Percentiles rank a stretch among this genome's conserved stretches.
Conservation (phyloP, 2,797 vertebrate species). For the Heliangelus exortis region DNA sequence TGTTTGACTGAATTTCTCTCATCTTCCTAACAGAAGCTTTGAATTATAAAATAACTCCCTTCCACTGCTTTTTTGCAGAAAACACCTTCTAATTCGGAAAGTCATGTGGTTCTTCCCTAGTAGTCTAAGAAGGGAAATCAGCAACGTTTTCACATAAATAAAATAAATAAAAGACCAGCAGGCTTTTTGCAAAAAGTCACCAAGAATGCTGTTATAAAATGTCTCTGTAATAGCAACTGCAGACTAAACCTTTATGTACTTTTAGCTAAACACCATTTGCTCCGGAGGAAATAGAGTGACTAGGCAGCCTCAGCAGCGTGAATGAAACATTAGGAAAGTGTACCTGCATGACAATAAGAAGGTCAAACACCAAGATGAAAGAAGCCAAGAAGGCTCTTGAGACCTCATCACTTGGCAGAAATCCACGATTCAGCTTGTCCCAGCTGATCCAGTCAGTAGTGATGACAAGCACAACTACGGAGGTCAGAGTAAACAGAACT, state of each 20-base stretch:
- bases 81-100: not conserved
- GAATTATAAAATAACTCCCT: not conserved
- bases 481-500: conserved; percentile 93
- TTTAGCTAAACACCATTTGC: not conserved
- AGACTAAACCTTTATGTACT: not conserved
- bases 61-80: not conserved
- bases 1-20: not conserved
- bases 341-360: conserved; percentile 99
- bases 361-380: conserved; percentile 98
- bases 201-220: not conserved
- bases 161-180: not conserved
- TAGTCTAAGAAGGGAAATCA: conserved; percentile 18
- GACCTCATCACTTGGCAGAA: conserved; percentile 97
- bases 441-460: conserved; percentile 99
- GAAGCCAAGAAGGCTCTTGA: conserved; percentile 97
- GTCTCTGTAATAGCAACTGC: not conserved
- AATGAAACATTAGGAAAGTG: conserved; percentile 16
- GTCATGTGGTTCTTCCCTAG: not conserved
- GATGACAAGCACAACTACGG: conserved; percentile 95
- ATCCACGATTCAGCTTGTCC: conserved; percentile 97
- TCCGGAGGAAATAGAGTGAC: not conserved
- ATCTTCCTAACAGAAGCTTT: not conserved
- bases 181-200: conserved; percentile 1
- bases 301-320: not conserved
- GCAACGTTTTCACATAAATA: not conserved